Evolutionary conservation across 2,113 vertebrate genomes (phyloP).

Genomic region (Speoplatyrhinus poulsoni): DNA sequence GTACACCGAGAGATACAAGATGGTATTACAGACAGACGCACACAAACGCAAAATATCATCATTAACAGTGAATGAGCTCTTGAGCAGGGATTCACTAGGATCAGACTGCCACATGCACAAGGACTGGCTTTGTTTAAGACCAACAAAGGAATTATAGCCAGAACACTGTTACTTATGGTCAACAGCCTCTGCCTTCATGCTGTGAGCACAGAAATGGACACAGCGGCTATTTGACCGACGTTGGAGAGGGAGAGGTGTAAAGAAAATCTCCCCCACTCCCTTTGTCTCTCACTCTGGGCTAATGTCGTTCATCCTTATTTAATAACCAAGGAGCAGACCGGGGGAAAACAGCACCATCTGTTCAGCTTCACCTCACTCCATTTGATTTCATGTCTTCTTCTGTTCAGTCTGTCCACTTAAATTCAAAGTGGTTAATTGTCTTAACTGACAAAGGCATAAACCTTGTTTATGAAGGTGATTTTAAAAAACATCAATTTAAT

Average conservation of each 20-base stretch:
- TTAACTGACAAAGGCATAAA: too few species aligned
- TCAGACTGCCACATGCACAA: slow-evolving; percentile 70
- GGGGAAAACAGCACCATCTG: slow-evolving; percentile 31
- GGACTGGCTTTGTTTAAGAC: slow-evolving; percentile 64
- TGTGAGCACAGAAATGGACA: slow-evolving; percentile 3
- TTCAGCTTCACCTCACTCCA: background rate
- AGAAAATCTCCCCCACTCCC: background rate
- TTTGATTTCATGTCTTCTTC: background rate
- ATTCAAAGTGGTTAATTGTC: too few species aligned
- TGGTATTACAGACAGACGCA: background rate
- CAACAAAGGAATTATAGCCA: slow-evolving; percentile 67
- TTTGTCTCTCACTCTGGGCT: slow-evolving; percentile 20
- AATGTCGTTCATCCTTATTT: slow-evolving; percentile 44
- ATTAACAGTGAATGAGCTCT: slow-evolving; percentile 47
- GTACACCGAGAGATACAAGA: too few species aligned
- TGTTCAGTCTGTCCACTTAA: background rate
- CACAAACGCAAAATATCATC: slow-evolving; percentile 18
- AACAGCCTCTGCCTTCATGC: slow-evolving; percentile 33
- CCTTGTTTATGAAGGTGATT: too few species aligned
- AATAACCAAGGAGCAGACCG: slow-evolving; percentile 46
- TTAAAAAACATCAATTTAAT: too few species aligned
- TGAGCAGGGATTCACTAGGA: slow-evolving; percentile 71
- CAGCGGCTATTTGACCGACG: background rate
- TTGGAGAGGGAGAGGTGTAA: slow-evolving; percentile 13
- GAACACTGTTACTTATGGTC: slow-evolving; percentile 47